phyloP scores from a whole-genome alignment of 1,140 invertebrate genomes.

The Tetragnatha versicolor region DNA sequence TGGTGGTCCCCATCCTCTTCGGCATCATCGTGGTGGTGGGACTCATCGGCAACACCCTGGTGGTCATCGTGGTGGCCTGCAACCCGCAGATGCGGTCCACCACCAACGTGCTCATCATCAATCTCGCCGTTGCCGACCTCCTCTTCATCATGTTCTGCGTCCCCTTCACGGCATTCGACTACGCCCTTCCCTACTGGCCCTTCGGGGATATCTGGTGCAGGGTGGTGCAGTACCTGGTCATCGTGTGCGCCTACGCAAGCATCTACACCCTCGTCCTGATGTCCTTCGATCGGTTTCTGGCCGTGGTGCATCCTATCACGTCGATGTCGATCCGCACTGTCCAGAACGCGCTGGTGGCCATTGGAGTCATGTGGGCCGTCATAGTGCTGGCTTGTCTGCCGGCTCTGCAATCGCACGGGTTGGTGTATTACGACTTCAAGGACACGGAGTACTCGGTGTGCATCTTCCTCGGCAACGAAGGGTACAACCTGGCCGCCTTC shows the following conservation, averaged over 20 bases:
- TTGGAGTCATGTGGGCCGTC: conserved; percentile 80
- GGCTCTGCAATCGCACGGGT: conserved; percentile 80
- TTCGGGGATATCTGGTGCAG: conserved; percentile 92
- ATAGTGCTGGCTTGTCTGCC: conserved; percentile 79
- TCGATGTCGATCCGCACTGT: conserved; percentile 89
- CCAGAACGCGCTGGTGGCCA: conserved; percentile 80
- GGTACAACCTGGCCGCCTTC: conserved; percentile 60
- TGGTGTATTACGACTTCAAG: conserved; percentile 64
- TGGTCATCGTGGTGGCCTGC: conserved; percentile 73
- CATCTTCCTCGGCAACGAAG: conserved; percentile 54
- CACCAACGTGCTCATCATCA: conserved; percentile 90
- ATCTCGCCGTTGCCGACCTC: conserved; percentile 87
- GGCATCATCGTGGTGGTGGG: conserved; percentile 87
- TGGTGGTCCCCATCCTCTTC: conserved; percentile 83
- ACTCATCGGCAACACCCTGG: conserved; percentile 85
- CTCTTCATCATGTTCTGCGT: conserved; percentile 96
- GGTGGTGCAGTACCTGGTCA: conserved; percentile 81
- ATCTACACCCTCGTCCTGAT: conserved; percentile 95
- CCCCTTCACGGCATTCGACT: conserved; percentile 89
- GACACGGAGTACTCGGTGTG: conserved; percentile 36
- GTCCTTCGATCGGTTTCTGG: conserved; percentile 93
- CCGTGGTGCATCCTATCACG: conserved; percentile 91
- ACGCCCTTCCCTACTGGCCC: conserved; percentile 86
- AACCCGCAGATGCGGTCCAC: conserved; percentile 92
- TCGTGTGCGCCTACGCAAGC: conserved; percentile 90